Percentiles rank a stretch among this genome's conserved stretches.
Evolutionary conservation across 2,113 vertebrate species (phyloP).

Genomic region (Pogona vitticeps): DNA sequence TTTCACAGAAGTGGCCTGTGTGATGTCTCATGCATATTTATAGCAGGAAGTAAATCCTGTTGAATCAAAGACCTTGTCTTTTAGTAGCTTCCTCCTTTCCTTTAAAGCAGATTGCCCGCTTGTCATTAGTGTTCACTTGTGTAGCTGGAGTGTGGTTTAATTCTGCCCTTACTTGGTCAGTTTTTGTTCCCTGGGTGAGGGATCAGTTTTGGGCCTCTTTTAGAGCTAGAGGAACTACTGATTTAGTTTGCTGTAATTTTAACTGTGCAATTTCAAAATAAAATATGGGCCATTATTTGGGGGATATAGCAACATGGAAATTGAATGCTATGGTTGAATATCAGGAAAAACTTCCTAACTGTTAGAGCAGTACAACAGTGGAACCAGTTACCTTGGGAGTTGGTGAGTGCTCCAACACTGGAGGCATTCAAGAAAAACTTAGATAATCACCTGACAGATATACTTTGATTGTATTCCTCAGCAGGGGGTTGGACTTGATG

Average conservation of each 20-base stretch:
- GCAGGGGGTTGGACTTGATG: too few species aligned
- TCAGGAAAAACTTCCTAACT: too few species aligned
- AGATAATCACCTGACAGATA: too few species aligned
- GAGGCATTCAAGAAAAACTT: too few species aligned
- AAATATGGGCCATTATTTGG: neutral
- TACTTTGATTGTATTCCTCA: too few species aligned
- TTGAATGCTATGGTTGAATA: neutral
- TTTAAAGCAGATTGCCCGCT: neutral
- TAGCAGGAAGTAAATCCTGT: neutral
- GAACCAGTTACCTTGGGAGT: too few species aligned
- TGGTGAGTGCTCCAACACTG: too few species aligned
- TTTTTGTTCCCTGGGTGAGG: neutral
- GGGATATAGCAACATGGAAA: neutral
- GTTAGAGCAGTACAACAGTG: too few species aligned
- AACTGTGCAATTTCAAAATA: too few species aligned
- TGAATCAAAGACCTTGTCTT: neutral
- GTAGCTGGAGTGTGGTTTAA: neutral
- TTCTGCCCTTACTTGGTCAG: neutral
- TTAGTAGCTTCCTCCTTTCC: neutral
- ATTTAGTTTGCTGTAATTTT: neutral
- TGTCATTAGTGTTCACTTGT: neutral
- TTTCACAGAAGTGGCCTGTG: too few species aligned
- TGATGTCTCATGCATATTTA: neutral
- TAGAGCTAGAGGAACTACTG: neutral
- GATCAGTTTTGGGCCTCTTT: neutral